These are phyloP conservation scores for Petaurus breviceps DNA, from an alignment of 2,113 vertebrate genomes.

Conservation along the genomic window DNA sequence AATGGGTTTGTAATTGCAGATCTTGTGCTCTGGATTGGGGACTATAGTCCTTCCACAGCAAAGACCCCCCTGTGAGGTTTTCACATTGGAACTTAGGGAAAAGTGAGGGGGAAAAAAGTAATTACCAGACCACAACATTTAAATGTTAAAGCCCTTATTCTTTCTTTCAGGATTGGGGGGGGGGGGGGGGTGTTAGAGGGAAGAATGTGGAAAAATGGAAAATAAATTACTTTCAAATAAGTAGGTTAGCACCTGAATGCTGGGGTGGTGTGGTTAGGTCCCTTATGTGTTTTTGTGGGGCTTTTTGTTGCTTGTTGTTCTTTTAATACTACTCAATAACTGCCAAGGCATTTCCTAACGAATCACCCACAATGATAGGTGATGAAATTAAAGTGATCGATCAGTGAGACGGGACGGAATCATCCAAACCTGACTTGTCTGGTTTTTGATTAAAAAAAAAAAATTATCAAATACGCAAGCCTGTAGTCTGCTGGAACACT, in stretches of 20 bases:
- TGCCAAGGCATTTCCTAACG: constrained; percentile 50
- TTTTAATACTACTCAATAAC: constrained; percentile 61
- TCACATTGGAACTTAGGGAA: constrained; percentile 75
- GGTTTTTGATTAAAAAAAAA: not conserved
- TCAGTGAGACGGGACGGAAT: not conserved
- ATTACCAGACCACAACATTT: constrained; percentile 76
- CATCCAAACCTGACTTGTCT: not conserved
- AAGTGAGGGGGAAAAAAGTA: constrained; percentile 73
- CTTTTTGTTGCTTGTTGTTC: not conserved
- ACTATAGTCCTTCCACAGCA: constrained; percentile 64
- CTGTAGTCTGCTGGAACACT: not conserved
- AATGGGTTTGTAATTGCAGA: constrained; percentile 76
- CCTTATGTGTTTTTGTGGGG: not conserved
- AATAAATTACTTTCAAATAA: constrained; percentile 77
- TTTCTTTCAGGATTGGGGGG: constrained; percentile 72
- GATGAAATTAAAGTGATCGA: not conserved
- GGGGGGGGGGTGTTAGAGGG: constrained; percentile 58
- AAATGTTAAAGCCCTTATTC: constrained; percentile 78
- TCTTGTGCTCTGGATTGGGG: constrained; percentile 67
- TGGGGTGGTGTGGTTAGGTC: constrained; percentile 22
- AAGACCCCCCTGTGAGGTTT: constrained; percentile 78
- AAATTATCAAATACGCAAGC: not conserved
- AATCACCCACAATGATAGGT: constrained; percentile 28
- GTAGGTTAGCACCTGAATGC: constrained; percentile 75
- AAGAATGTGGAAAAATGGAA: constrained; percentile 71